These are phyloP conservation scores for Daktulosphaira vitifoliae DNA, from an alignment of 1,140 invertebrate species.

Conservation along the genomic window DNA sequence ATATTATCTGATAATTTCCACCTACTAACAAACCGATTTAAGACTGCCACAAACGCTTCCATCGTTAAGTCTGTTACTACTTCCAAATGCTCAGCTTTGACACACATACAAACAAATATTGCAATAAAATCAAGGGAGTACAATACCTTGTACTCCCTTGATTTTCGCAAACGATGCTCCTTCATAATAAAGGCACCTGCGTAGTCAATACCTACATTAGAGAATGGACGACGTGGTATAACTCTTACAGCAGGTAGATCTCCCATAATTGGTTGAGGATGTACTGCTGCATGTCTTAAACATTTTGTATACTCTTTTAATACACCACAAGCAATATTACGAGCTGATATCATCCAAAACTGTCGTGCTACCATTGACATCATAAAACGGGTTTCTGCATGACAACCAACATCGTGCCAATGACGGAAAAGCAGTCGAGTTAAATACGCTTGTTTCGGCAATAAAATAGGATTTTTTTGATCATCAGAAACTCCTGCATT, in stretches of 20 bases:
- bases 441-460: neutral
- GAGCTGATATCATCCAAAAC: neutral
- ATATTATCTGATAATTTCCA: too few relatives aligned
- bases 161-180: neutral
- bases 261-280: constrained; percentile 22
- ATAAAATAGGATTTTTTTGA: neutral
- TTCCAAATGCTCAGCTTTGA: constrained; percentile 45
- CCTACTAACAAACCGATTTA: constrained; percentile 45
- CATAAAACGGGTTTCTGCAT: neutral
- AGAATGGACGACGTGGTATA: neutral
- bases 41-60: constrained; percentile 42
- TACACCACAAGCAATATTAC: neutral
- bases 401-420: neutral
- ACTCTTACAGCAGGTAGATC: constrained; percentile 5
- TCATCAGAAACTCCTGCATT: neutral
- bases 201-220: constrained; percentile 1
- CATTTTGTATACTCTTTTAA: neutral
- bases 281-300: constrained; percentile 35
- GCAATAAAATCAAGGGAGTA: too few relatives aligned
- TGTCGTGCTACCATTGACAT: neutral
- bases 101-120: constrained; percentile 46
- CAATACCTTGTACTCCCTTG: too few relatives aligned
- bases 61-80: constrained; percentile 42
- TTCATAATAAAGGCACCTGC: constrained; percentile 35
- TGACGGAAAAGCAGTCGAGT: neutral